Conservation (phyloP, 1,140 invertebrate genomes). For the Bombus soroeensis region DNA sequence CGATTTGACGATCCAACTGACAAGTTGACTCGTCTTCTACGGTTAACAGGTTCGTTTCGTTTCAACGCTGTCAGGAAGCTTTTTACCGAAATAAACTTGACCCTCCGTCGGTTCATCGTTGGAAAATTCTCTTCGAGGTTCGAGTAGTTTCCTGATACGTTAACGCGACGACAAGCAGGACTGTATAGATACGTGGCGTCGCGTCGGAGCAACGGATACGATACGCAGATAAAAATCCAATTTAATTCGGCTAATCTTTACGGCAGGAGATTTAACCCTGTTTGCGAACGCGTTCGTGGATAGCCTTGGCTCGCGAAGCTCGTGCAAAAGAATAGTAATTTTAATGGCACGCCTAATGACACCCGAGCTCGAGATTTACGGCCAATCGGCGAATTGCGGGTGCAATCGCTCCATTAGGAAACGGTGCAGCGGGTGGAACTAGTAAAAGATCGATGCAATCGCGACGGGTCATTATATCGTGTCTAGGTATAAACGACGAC, state of each 20-base stretch:
- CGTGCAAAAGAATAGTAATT: constrained; percentile 54
- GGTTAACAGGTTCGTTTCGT: no score
- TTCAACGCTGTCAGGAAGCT: background rate
- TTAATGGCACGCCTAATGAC: constrained; percentile 69
- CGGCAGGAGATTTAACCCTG: constrained; percentile 26
- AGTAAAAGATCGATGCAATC: constrained; percentile 59
- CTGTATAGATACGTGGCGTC: background rate
- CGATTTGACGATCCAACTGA: no score
- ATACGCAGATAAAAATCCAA: constrained; percentile 49
- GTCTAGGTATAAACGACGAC: constrained; percentile 54
- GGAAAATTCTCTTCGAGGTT: background rate
- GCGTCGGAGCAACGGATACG: background rate
- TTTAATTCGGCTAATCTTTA: constrained; percentile 52
- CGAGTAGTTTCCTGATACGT: constrained; percentile 26
- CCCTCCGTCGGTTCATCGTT: background rate
- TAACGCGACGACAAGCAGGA: background rate
- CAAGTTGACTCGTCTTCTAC: no score
- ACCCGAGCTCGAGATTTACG: constrained; percentile 69
- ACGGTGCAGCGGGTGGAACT: constrained; percentile 6
- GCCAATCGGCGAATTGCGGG: constrained; percentile 74
- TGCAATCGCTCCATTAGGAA: constrained; percentile 36
- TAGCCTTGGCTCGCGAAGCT: constrained; percentile 11
- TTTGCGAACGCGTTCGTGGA: background rate
- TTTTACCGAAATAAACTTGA: background rate
- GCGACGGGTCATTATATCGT: constrained; percentile 60